Evolutionary conservation across 2,113 vertebrate genomes (phyloP), one percentile per base, ranked within the genome.

Genomic region (Nothobranchius furzeri): DNA sequence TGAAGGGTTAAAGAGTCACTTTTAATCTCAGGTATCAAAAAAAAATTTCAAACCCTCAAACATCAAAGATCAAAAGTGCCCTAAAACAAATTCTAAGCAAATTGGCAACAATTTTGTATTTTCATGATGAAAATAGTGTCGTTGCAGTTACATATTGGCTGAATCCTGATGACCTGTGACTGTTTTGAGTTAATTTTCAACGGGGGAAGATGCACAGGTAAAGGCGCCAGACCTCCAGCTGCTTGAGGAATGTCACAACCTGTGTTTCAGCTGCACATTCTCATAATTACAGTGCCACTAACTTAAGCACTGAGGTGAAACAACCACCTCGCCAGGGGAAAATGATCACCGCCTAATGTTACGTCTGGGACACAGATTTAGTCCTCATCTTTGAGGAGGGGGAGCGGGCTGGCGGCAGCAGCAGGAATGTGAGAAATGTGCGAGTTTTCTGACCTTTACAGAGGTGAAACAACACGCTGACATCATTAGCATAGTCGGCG

Each of bases 201-300:
- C 17, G 43, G 72, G 46, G 75, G 78, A 75, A 59, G 81, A 77
- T 73, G 76, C 59, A 68, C 80, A 82, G 84, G 81, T 87, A 73
- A 86, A 77, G 73, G 81, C 85, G 85, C 85, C 78, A 81, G 70
- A 87, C 86, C 84, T 90, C 87, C 91, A 90, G 89, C 91, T 93
- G 89, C 78, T 70, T 70, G 60, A 90, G 88, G 90, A 93, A 93
- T 92, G 89, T 84, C 87, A 83, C 86, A 85, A 74, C 85, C 89
- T 87, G 85, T 88, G 84, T 89, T 92, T 89, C 84, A 87, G 86
- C 79, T 75, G 86, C 88, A 89, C 88, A 92, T 85, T 70, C 83
- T 81, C 81, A 77, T 93, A 91, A 93, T 93, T 93, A 93, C 82
- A 91, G 88, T 83, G 89, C 78, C 85, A 82, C 85, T 78, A 60